Conservation (phyloP, 2,888 invertebrate genomes). For the Lasioglossum leucozonium region DNA sequence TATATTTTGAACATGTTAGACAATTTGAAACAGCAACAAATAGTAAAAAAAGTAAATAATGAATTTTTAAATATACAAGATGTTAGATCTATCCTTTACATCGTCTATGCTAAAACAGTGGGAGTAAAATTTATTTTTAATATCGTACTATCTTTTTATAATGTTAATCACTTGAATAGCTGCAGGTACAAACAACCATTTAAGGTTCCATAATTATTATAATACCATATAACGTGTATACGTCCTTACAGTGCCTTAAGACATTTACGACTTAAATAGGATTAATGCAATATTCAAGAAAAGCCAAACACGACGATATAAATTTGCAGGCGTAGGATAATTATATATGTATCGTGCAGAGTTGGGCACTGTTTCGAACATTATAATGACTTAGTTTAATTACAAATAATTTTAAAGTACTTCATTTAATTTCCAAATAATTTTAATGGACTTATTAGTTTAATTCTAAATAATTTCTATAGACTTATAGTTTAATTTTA, state of each 20-base stretch:
- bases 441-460: not conserved
- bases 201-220: slow-evolving; percentile 8
- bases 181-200: not conserved
- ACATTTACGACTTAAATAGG: slow-evolving; percentile 58
- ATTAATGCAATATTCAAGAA: slow-evolving; percentile 34
- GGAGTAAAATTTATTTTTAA: slow-evolving; percentile 33
- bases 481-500: not conserved
- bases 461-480: not conserved
- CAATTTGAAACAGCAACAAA: not conserved
- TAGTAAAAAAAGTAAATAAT: not conserved
- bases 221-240: slow-evolving; percentile 6
- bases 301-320: slow-evolving; percentile 46
- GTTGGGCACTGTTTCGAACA: not conserved
- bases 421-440: not conserved
- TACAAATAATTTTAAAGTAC: not conserved
- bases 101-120: not conserved
- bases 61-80: not conserved
- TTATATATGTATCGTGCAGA: not conserved
- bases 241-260: slow-evolving; percentile 52
- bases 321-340: slow-evolving; percentile 33
- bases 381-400: not conserved
- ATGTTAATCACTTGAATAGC: slow-evolving; percentile 13
- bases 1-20: not conserved
- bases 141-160: slow-evolving; percentile 42
- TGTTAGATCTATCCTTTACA: not conserved